These are phyloP conservation scores for Gonatopus flavifemur DNA, from an alignment of 1,140 invertebrate genomes.

Conservation along the genomic window DNA sequence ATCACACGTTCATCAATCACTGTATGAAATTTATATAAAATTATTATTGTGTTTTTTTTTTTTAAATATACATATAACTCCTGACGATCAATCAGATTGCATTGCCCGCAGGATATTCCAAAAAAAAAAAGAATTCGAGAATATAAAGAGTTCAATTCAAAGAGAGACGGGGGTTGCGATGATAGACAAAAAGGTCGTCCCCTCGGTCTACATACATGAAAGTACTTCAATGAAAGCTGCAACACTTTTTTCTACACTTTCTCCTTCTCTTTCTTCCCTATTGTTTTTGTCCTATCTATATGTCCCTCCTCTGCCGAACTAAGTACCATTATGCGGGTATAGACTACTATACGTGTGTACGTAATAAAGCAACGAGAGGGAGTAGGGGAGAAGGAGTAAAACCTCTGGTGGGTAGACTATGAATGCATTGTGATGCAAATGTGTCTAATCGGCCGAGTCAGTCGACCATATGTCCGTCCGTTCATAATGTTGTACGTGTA, in stretches of 20 bases:
- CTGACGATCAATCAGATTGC: too few species aligned
- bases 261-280: not conserved
- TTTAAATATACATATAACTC: too few species aligned
- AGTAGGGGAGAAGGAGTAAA: constrained; percentile 12
- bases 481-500: constrained; percentile 8
- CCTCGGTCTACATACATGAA: too few species aligned
- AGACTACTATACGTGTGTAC: constrained; percentile 42
- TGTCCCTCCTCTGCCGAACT: constrained; percentile 27
- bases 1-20: too few species aligned
- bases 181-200: constrained; percentile 36
- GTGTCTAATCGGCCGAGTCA: constrained; percentile 57
- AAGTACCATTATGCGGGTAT: constrained; percentile 53
- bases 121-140: too few species aligned
- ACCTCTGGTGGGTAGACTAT: constrained; percentile 44
- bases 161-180: too few species aligned
- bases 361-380: constrained; percentile 44
- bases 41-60: too few species aligned
- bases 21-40: too few species aligned
- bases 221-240: constrained; percentile 46
- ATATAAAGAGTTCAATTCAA: too few species aligned
- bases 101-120: too few species aligned
- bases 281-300: not conserved
- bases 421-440: constrained; percentile 58
- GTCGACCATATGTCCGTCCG: constrained; percentile 56
- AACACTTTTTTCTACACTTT: constrained; percentile 35